Evolutionary conservation across 2,888 invertebrate species (phyloP), one percentile per base, ranked within the genome.

Genomic region (Cerastoderma edule): DNA sequence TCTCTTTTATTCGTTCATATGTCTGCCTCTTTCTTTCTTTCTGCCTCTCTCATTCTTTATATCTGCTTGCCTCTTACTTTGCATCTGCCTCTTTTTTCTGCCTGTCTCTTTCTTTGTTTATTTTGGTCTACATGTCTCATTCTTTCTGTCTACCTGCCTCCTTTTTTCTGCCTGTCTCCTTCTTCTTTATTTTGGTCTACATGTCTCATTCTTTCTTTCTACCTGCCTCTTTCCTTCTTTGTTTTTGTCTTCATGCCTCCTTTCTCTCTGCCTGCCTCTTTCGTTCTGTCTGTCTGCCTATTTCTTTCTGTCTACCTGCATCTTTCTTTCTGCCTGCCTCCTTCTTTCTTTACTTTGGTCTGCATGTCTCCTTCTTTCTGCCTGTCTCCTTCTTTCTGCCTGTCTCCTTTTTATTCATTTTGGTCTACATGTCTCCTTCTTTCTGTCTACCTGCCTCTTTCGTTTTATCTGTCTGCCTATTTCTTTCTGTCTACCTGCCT

Each of bases 201-300:
- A n/a, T n/a, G n/a, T n/a, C n/a, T n/a, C n/a, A n/a, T n/a, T n/a
- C n/a, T n/a, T n/a, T n/a, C 22, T 53, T 8, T 53, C 53, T 53
- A 22, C n/a, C 53, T 53, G 53, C n/a, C 10, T 16, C 13, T 53
- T 24, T 53, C 53, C n/a, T 16, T 53, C 53, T 53, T 22, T 53
- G 13, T 53, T 22, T 53, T 24, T 53, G 13, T 53, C 53, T n/a
- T 22, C n/a, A 10, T 53, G 13, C n/a, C 53, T 53, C n/a, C n/a
- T 53, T 22, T 53, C 53, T 53, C 53, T 53, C 53, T 53, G 13
- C n/a, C n/a, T 53, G 13, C n/a, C 53, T 53, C 53, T 53, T 8
- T 53, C 53, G 8, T 22, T 53, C n/a, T 53, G 13, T 53, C 53
- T 53, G 13, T 53, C n/a, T 53, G n/a, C n/a, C n/a, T n/a, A n/a